These are phyloP conservation scores for Sciurus carolinensis DNA, from an alignment of 2,797 vertebrate genomes.

Conservation along the genomic window DNA sequence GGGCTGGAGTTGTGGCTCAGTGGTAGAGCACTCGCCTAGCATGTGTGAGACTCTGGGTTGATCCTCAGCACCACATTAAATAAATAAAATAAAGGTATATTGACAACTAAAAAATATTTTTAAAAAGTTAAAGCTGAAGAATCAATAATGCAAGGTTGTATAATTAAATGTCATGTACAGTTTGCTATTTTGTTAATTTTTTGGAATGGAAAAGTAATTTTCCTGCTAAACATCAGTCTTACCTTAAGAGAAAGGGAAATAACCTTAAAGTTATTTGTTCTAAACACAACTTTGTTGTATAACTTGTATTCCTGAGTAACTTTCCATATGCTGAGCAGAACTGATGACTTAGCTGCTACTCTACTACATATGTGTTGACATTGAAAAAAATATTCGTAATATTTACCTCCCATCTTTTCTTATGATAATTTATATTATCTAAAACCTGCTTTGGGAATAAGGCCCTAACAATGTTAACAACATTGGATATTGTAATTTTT, in stretches of 20 bases:
- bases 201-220: not conserved
- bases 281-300: not conserved
- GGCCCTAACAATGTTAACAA: not conserved
- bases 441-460: constrained; percentile 2
- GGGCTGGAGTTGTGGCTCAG: too few relatives aligned
- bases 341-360: not conserved
- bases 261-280: constrained; percentile 16
- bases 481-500: not conserved
- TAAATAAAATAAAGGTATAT: too few relatives aligned
- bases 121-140: not conserved
- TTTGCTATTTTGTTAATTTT: constrained; percentile 14
- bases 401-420: not conserved
- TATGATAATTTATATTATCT: not conserved
- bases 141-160: not conserved
- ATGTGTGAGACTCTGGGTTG: too few relatives aligned
- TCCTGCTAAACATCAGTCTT: not conserved
- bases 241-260: not conserved
- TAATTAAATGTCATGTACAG: not conserved
- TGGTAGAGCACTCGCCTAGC: too few relatives aligned
- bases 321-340: not conserved
- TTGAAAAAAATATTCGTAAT: constrained; percentile 35
- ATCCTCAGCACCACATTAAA: too few relatives aligned
- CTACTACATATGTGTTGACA: not conserved
- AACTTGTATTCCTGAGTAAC: not conserved
- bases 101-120: too few relatives aligned